Percentiles rank a stretch among this genome's conserved stretches.
Conservation (phyloP, 2,113 vertebrate species). For the Bettongia penicillata region DNA sequence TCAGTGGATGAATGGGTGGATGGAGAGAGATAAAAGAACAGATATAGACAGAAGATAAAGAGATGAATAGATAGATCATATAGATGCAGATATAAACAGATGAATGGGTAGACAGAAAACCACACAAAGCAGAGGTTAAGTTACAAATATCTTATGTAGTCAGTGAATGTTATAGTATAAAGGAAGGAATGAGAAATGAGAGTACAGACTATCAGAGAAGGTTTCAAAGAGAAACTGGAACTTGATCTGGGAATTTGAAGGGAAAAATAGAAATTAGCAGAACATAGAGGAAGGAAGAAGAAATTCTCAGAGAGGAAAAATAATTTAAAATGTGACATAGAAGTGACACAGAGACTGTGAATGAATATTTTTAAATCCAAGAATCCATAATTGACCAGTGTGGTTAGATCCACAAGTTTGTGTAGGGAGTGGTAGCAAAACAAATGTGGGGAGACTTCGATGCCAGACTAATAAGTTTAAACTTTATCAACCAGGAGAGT, state of each 20-base stretch:
- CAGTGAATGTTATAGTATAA: neutral
- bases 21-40: too few relatives aligned
- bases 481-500: too few relatives aligned
- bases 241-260: neutral
- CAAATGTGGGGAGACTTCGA: neutral
- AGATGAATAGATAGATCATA: neutral
- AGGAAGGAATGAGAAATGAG: neutral
- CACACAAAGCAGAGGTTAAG: neutral
- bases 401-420: neutral
- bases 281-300: neutral
- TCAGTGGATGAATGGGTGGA: neutral
- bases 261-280: neutral
- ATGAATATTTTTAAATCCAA: neutral
- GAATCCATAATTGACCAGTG: neutral
- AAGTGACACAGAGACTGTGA: neutral
- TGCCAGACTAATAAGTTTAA: neutral
- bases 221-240: neutral
- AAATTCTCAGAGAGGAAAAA: neutral
- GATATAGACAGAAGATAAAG: conserved; percentile 3
- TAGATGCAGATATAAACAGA: neutral
- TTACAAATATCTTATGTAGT: neutral
- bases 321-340: neutral
- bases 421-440: neutral
- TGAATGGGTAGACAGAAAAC: conserved; percentile 15
- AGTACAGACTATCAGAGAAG: conserved; percentile 1